Conservation (phyloP, 2,888 invertebrate genomes). For the Agriotes lineatus region DNA sequence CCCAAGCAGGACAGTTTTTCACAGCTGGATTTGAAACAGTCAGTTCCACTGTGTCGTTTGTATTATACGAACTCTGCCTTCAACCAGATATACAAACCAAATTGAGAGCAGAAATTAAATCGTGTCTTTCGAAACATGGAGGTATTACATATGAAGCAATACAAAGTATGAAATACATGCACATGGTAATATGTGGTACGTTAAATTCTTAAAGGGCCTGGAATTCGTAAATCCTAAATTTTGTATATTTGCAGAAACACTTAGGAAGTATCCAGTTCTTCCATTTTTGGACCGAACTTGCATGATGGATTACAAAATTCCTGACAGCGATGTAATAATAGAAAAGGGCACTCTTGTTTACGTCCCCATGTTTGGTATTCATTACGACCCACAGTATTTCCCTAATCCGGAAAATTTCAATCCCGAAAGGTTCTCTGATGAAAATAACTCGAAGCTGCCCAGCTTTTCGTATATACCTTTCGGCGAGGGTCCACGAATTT, state of each 20-base stretch:
- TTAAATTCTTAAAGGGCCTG: neutral
- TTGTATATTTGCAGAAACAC: constrained; percentile 60
- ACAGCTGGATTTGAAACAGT: constrained; percentile 74
- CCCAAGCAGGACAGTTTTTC: constrained; percentile 72
- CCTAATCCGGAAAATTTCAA: constrained; percentile 62
- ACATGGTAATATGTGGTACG: constrained; percentile 70
- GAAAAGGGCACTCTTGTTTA: constrained; percentile 60
- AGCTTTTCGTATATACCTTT: constrained; percentile 28
- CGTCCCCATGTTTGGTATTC: constrained; percentile 60
- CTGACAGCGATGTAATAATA: constrained; percentile 52
- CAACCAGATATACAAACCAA: constrained; percentile 69
- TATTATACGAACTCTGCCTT: constrained; percentile 70
- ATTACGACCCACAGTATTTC: constrained; percentile 60
- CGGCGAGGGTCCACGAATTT: constrained; percentile 37
- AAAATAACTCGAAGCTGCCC: constrained; percentile 33
- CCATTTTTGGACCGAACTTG: constrained; percentile 57
- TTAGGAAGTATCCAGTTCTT: constrained; percentile 64
- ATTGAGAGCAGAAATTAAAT: constrained; percentile 67
- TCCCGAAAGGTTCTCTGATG: constrained; percentile 61
- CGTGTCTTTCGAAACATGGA: constrained; percentile 58
- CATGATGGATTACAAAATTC: constrained; percentile 54
- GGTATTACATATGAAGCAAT: constrained; percentile 68
- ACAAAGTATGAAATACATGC: constrained; percentile 70
- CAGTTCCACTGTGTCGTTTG: constrained; percentile 70
- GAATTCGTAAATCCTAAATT: constrained; percentile 12